These are phyloP conservation scores for Crotalus viridis DNA, from an alignment of 2,113 vertebrate genomes.

Conservation along the genomic window DNA sequence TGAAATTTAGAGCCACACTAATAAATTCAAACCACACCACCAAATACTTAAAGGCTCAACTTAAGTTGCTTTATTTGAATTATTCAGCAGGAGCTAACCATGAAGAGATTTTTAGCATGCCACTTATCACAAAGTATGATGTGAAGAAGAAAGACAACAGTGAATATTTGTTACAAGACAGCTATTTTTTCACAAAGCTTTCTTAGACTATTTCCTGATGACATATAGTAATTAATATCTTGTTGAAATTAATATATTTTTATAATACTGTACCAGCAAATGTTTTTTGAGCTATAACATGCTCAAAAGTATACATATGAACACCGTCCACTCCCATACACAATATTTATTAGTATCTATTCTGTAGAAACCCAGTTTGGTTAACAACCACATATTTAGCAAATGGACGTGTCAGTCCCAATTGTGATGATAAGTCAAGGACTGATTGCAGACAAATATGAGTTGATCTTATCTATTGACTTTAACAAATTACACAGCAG, in stretches of 20 bases:
- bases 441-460: not conserved
- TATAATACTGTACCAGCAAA: not conserved
- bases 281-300: not conserved
- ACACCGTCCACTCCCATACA: too few species aligned
- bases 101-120: conserved; percentile 15
- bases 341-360: not conserved
- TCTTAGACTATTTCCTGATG: conserved; percentile 2
- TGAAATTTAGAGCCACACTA: not conserved
- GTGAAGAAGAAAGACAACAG: not conserved
- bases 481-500: not conserved
- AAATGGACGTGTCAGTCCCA: not conserved
- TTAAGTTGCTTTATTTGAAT: conserved; percentile 20
- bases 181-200: not conserved
- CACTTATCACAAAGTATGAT: conserved; percentile 7
- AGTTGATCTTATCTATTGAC: not conserved
- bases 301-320: not conserved
- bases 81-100: conserved; percentile 19
- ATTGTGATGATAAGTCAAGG: not conserved
- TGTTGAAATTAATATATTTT: conserved; percentile 4
- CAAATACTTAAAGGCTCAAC: not conserved
- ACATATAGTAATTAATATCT: conserved; percentile 2
- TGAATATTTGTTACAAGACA: not conserved
- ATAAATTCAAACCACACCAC: conserved; percentile 14
- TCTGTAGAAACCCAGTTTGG: not conserved
- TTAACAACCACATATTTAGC: not conserved